Conservation (phyloP, 2,113 vertebrate species). For the Epinephelus moara region DNA sequence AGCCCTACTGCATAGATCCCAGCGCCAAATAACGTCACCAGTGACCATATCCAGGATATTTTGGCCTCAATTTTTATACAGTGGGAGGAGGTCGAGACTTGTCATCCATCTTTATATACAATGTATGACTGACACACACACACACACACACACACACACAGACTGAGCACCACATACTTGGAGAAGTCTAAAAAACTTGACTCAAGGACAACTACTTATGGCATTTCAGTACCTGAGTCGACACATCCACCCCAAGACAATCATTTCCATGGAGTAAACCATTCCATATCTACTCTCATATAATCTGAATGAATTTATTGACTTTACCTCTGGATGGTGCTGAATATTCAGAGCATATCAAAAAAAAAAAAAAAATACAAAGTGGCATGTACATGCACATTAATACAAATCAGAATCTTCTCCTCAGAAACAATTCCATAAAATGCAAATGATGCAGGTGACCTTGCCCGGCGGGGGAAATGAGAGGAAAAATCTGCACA, state of each 20-base stretch:
- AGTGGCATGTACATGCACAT: slow-evolving; percentile 66
- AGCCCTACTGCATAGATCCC: too few relatives aligned
- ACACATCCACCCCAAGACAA: slow-evolving; percentile 31
- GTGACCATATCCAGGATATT: too few relatives aligned
- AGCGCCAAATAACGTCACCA: too few relatives aligned
- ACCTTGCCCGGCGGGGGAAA: slow-evolving; percentile 76
- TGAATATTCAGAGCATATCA: slow-evolving; percentile 80
- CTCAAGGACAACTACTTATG: slow-evolving; percentile 51
- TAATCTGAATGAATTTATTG: slow-evolving; percentile 75
- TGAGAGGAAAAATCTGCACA: slow-evolving; percentile 60
- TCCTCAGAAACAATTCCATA: slow-evolving; percentile 72
- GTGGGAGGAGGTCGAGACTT: too few relatives aligned
- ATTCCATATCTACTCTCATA: slow-evolving; percentile 55
- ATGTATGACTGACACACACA: neutral
- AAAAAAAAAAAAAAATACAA: slow-evolving; percentile 26
- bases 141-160: neutral
- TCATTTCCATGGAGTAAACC: slow-evolving; percentile 41
- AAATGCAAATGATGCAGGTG: slow-evolving; percentile 81
- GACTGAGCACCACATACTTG: neutral
- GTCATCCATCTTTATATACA: too few relatives aligned
- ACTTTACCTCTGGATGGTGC: slow-evolving; percentile 66
- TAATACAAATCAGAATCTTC: slow-evolving; percentile 79
- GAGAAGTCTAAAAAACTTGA: slow-evolving; percentile 38
- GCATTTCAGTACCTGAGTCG: slow-evolving; percentile 42
- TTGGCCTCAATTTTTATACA: too few relatives aligned